Base-by-base conservation (phyloP, 2,113 vertebrate genomes). In the Motacilla tschutschensis region DNA sequence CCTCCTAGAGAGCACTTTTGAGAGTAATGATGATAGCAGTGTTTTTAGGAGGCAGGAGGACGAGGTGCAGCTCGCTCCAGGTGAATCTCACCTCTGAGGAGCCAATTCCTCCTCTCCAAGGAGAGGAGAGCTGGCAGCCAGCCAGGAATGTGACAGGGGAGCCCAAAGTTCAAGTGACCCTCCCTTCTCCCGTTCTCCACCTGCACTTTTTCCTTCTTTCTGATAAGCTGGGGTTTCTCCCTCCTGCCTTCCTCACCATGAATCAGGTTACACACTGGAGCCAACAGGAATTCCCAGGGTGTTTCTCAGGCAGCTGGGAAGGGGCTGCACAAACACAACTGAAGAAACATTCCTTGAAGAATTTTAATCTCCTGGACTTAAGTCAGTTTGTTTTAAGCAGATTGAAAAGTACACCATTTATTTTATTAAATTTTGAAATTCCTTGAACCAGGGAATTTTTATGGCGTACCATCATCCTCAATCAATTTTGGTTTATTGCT, bases 1-100 rank as follows among this genome's bases (percentile, higher is more conserved):
- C 78, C 43, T 82, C 28, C 86, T 69, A 44, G 90, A 93, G 87
- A 83, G 53, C 47, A 71, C 73, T 91, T 89, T 70, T 22, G 88
- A 93, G 85, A 91, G 64, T 48, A 63, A 22, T 57, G 74, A 70
- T 85, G 55, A 64, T 5, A 44, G 14, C 47, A 69, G 11, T 1
- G 4, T 72, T 85, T 87, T 51, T 36, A 65, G 31, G 8, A 88
- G 63, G 83, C 59, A 73, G 51, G 22, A 57, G 53, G 62, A 83
- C 0, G 17, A 53, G 76, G 85, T 67, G 41, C 67, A 71, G 79
- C 79, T 84, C 3, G 1, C 35, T 78, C 40, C 58, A 31, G 65
- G 43, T 75, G 74, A 54, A 54, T 88, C 64, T 46, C n/a, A 40
- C 15, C 62, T 71, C 48, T 0, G 7, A 65, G 51, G 72, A 79